These are phyloP conservation scores for Bryconaethiops microstoma DNA, from an alignment of 2,797 vertebrate species.

Conservation along the genomic window DNA sequence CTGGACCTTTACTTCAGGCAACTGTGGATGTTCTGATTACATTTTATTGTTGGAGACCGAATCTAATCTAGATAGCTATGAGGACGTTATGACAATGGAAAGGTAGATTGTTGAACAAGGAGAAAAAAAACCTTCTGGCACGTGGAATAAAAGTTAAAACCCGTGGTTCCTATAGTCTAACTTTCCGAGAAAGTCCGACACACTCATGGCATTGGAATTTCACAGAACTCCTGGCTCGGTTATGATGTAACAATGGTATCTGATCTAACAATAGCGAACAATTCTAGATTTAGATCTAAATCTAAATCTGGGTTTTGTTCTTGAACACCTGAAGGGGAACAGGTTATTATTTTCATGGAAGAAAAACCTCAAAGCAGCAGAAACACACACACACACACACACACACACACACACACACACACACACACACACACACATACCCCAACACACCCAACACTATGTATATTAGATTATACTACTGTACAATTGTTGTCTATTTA, in stretches of 20 bases:
- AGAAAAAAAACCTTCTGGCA: neutral
- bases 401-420: neutral
- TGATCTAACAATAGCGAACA: neutral
- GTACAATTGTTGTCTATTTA: too few species aligned
- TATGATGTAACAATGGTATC: neutral
- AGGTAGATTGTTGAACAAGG: constrained; percentile 3
- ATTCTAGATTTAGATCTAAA: neutral
- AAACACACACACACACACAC: neutral
- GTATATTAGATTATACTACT: too few species aligned
- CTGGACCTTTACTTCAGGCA: constrained; percentile 24
- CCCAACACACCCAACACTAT: too few species aligned
- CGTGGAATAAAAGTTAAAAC: neutral
- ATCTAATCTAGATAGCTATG: constrained; percentile 13
- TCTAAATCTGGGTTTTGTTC: neutral
- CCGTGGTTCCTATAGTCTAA: neutral
- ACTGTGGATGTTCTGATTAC: constrained; percentile 31
- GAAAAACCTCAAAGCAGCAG: neutral
- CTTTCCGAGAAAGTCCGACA: neutral
- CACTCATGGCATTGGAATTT: neutral
- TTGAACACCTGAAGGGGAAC: neutral
- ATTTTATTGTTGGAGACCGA: constrained; percentile 1
- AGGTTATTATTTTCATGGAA: neutral
- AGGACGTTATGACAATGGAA: neutral
- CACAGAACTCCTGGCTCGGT: neutral
- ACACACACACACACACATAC: too few species aligned